Conservation (phyloP, 92 coral and sea anemone genomes). For the Phymanthus crucifer region DNA sequence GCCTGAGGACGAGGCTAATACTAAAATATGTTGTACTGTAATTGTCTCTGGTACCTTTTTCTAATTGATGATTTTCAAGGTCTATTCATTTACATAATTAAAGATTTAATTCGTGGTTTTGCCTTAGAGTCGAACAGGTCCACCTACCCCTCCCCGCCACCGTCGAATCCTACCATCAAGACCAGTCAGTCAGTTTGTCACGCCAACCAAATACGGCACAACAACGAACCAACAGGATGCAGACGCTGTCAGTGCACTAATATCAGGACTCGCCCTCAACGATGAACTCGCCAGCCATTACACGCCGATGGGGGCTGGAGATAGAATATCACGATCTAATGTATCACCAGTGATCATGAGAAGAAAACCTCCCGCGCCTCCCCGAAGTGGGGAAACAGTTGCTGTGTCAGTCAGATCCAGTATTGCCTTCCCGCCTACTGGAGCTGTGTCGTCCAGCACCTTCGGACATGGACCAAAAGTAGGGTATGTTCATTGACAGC, state of each 20-base stretch:
- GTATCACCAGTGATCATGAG: conserved; percentile 68
- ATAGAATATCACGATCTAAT: conserved; percentile 38
- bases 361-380: conserved; percentile 80
- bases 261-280: conserved; percentile 71
- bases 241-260: conserved; percentile 56
- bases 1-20: no score
- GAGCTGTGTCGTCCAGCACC: conserved; percentile 51
- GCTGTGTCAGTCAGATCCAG: conserved; percentile 73
- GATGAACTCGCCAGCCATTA: conserved; percentile 31
- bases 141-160: conserved; percentile 90
- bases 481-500: neutral
- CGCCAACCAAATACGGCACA: conserved; percentile 50
- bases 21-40: no score
- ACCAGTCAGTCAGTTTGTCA: conserved; percentile 81
- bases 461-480: conserved; percentile 65
- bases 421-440: conserved; percentile 55
- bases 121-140: conserved; percentile 42
- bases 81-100: no score
- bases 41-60: no score
- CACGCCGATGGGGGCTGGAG: conserved; percentile 45
- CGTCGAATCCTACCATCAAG: conserved; percentile 71
- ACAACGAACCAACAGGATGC: conserved; percentile 55
- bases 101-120: neutral
- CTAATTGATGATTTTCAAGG: no score
- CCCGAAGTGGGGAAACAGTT: conserved; percentile 56